Conservation (phyloP, 1,140 invertebrate species). For the Cecropterus lyciades region DNA sequence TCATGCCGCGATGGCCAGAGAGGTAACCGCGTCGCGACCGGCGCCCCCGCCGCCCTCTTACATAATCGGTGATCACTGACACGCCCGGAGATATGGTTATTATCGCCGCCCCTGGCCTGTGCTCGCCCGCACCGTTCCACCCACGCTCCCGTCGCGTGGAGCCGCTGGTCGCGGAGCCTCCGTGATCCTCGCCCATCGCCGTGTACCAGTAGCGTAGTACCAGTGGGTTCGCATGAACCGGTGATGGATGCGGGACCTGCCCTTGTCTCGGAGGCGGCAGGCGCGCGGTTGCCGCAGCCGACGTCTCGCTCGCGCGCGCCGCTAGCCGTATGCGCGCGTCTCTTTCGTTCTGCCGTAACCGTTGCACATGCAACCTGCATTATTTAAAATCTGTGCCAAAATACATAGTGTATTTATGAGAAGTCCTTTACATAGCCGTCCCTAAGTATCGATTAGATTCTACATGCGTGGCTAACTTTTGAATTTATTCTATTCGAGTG, state of each 20-base stretch:
- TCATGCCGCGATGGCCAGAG: constrained; percentile 85
- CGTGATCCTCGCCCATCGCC: constrained; percentile 2
- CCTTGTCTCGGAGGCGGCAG: constrained; percentile 23
- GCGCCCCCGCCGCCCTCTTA: constrained; percentile 58
- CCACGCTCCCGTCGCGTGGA: constrained; percentile 36
- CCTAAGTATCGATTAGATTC: constrained; percentile 1
- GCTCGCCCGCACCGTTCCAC: constrained; percentile 37
- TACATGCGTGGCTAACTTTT: not conserved
- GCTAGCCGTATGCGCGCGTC: constrained; percentile 44
- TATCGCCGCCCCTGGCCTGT: constrained; percentile 45
- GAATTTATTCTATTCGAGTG: not conserved
- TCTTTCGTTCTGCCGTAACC: constrained; percentile 59
- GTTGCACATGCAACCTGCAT: constrained; percentile 72
- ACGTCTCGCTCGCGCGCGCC: constrained; percentile 48
- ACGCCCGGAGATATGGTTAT: constrained; percentile 64
- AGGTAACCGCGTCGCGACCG: constrained; percentile 73
- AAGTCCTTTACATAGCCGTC: constrained; percentile 31
- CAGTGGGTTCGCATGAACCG: constrained; percentile 14
- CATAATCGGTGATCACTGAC: constrained; percentile 58
- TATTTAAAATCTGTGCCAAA: constrained; percentile 61
- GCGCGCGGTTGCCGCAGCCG: constrained; percentile 58
- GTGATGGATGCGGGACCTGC: constrained; percentile 31
- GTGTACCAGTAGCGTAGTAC: not conserved
- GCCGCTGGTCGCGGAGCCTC: constrained; percentile 5
- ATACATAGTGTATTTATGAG: constrained; percentile 48